These are phyloP conservation scores for Drosophila cardini DNA, from an alignment of 1,140 invertebrate genomes.

Conservation along the genomic window DNA sequence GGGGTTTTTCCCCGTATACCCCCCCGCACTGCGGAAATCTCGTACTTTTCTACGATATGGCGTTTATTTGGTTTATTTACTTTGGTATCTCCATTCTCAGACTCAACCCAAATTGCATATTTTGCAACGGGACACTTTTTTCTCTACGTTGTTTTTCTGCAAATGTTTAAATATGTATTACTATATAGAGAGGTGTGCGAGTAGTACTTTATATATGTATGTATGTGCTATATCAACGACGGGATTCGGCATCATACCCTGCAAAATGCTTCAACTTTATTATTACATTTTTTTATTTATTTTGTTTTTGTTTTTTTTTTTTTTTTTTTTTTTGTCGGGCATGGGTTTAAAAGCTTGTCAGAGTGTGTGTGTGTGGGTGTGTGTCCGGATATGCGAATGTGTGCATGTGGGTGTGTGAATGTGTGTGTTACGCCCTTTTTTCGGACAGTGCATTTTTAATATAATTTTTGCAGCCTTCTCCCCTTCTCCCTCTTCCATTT, in stretches of 20 bases:
- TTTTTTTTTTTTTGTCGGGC: constrained; percentile 37
- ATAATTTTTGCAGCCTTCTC: constrained; percentile 68
- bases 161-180: constrained; percentile 72
- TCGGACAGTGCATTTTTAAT: constrained; percentile 83
- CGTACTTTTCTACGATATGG: constrained; percentile 27
- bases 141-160: constrained; percentile 21
- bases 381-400: background rate
- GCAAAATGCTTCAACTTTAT: constrained; percentile 63
- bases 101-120: constrained; percentile 47
- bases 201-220: constrained; percentile 8
- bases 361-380: constrained; percentile 25
- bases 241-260: constrained; percentile 13
- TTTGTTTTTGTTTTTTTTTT: constrained; percentile 35
- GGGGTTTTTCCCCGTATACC: constrained; percentile 26
- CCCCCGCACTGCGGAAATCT: constrained; percentile 1
- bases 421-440: constrained; percentile 72
- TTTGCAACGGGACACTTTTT: constrained; percentile 70
- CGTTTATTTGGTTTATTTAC: constrained; percentile 62
- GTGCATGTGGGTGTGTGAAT: constrained; percentile 13
- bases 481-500: constrained; percentile 6
- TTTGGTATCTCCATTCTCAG: constrained; percentile 8
- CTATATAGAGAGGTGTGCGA: constrained; percentile 31
- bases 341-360: constrained; percentile 51
- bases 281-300: constrained; percentile 62
- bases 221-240: constrained; percentile 58